Evolutionary conservation across 2,888 invertebrate genomes (phyloP).

Genomic region (Cactoblastis cactorum): DNA sequence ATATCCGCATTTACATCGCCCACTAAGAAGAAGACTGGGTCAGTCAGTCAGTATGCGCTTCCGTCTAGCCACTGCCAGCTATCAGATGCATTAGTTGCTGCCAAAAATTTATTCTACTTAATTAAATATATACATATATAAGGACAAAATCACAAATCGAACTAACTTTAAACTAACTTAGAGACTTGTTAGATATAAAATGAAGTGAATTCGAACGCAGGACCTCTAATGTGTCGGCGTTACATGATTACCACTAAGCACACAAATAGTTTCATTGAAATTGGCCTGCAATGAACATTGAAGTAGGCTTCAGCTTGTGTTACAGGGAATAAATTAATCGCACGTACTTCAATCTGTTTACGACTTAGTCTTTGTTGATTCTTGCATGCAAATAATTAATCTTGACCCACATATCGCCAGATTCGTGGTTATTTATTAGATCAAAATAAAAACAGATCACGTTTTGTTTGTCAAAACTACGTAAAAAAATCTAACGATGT

Average conservation of each 20-base stretch:
- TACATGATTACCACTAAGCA: no score
- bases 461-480: constrained; percentile 20
- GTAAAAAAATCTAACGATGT: no score
- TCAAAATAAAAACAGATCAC: no score
- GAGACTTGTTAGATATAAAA: no score
- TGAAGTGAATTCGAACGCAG: no score
- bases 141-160: no score
- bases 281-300: constrained; percentile 11
- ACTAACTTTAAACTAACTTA: no score
- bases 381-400: constrained; percentile 38
- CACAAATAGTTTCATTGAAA: no score
- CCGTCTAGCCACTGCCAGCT: constrained; percentile 43
- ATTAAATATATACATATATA: not conserved
- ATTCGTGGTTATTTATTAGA: constrained; percentile 45
- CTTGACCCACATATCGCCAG: constrained; percentile 61
- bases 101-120: constrained; percentile 29
- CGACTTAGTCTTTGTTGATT: constrained; percentile 28
- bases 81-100: constrained; percentile 42
- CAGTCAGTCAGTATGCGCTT: constrained; percentile 53
- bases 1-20: constrained; percentile 31
- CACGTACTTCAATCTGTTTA: constrained; percentile 16
- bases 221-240: no score
- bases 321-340: not conserved
- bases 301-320: not conserved
- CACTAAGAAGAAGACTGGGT: constrained; percentile 44